phyloP scores from a whole-genome alignment of 2,797 vertebrate genomes.

The Buphagus erythrorhynchus region DNA sequence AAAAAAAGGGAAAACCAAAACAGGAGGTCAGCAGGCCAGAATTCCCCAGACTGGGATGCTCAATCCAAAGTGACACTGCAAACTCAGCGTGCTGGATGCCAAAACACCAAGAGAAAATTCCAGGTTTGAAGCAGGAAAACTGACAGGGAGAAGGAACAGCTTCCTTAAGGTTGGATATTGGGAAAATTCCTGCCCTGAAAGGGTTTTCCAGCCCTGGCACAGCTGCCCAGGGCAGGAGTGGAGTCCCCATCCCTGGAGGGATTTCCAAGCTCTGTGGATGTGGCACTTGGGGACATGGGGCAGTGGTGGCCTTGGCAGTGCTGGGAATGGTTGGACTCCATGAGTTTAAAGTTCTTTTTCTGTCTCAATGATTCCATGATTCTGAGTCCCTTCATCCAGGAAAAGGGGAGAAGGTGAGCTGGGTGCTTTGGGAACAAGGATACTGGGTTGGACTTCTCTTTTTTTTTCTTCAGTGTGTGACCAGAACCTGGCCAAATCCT shows the following conservation, averaged over 20 bases:
- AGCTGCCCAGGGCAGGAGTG: background rate
- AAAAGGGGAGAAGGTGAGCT: background rate
- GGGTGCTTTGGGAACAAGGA: background rate
- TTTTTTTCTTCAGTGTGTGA: background rate
- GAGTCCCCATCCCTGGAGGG: background rate
- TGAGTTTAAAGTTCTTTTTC: background rate
- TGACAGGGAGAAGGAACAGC: background rate
- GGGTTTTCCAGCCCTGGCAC: background rate
- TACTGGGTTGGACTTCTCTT: background rate
- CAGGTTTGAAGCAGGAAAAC: background rate
- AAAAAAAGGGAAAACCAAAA: background rate
- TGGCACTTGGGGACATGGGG: background rate
- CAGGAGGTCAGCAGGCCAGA: background rate
- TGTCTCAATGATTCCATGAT: background rate
- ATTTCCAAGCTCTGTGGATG: background rate
- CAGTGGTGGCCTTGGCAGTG: background rate
- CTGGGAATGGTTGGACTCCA: background rate
- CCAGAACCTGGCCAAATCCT: background rate
- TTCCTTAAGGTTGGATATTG: too few species aligned
- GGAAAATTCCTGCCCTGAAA: background rate
- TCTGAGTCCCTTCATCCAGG: background rate
- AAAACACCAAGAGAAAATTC: background rate
- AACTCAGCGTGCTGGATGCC: accelerated
- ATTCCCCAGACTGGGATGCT: background rate
- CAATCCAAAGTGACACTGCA: background rate